Base-by-base conservation (phyloP, 2,888 invertebrate species). In the Merodon equestris region DNA sequence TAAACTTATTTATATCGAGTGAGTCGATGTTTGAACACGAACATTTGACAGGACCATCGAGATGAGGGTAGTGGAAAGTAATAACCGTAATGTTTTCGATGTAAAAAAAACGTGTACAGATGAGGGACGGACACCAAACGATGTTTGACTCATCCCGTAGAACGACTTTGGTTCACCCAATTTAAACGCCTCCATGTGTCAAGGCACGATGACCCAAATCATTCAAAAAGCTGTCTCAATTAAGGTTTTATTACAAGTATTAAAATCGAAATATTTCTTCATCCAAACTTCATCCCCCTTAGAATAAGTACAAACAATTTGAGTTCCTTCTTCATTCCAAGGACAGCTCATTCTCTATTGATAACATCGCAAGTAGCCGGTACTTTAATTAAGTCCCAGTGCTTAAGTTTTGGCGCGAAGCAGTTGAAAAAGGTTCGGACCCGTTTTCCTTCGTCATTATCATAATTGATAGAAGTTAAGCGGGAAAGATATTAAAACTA, bases 301-400 rank as follows among this genome's bases (percentile, higher is more conserved):
- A 9, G 9, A 57, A 57, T 15, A 34, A 12, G 17, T 13, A 5
- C 27, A 40, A 60, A 40, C 38, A 50, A 19, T 51, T 67, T 51
- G 18, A 51, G 27, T 50, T 67, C 57, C 50, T 58, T 58, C 40
- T 17, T 44, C 57, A 58, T 50, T 58, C 50, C 51, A 67, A 67
- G 50, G 67, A 51, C 51, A 67, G 44, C 27, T 27, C n/a, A 27
- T 19, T 66, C 56, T 27, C 48, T 17, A 48, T 13, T 17, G 67
- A 67, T 58, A 57, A 15, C 51, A 58, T 67, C 67, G 50, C 50
- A 44, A 34, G 51, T 50, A 57, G 60, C 70, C 75, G 58, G 57
- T 64, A 48, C 58, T 76, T 60, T 48, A 76, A 70, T 70, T 70
- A 76, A 58, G 64, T 54, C 60, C 38, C 12, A 44, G 40, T 36